These are phyloP conservation scores for Siniperca obscura DNA, from an alignment of 2,797 vertebrate species.

Conservation along the genomic window DNA sequence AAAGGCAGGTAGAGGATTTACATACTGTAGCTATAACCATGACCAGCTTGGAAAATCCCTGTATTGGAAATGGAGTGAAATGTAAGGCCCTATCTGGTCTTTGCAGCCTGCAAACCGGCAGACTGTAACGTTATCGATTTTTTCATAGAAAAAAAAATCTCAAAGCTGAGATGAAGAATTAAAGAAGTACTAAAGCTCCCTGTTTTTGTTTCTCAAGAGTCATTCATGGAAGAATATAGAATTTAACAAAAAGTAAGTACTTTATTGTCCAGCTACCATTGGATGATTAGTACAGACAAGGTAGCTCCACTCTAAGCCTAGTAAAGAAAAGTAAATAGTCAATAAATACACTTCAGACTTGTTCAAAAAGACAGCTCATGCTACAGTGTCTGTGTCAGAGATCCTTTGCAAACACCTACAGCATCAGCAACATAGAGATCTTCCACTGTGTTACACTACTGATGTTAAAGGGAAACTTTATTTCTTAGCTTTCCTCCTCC, in stretches of 20 bases:
- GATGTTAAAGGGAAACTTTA: too few species aligned
- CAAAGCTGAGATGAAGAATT: conserved; percentile 17
- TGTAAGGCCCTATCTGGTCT: conserved; percentile 30
- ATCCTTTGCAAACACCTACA: too few species aligned
- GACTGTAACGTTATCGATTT: conserved; percentile 37
- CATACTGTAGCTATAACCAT: conserved; percentile 45
- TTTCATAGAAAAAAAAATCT: neutral
- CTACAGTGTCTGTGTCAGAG: neutral
- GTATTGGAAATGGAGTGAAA: conserved; percentile 31
- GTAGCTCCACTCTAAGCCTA: neutral
- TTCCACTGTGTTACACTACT: too few species aligned
- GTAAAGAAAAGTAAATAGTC: neutral
- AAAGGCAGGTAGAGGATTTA: conserved; percentile 58
- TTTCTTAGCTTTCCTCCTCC: too few species aligned
- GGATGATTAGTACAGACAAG: neutral
- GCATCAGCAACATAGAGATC: too few species aligned
- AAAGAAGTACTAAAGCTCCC: conserved; percentile 15
- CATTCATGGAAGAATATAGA: neutral
- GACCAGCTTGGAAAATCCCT: conserved; percentile 41
- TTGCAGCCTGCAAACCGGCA: conserved; percentile 35
- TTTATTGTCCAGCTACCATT: neutral
- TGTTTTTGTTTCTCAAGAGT: conserved; percentile 1
- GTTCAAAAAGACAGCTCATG: neutral
- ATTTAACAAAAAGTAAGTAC: neutral
- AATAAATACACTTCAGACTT: neutral